A percentile compares a stretch with the other conserved stretches of the same genome.
phyloP scores from a whole-genome alignment of 1,140 invertebrate genomes.

The Teleopsis dalmanni region DNA sequence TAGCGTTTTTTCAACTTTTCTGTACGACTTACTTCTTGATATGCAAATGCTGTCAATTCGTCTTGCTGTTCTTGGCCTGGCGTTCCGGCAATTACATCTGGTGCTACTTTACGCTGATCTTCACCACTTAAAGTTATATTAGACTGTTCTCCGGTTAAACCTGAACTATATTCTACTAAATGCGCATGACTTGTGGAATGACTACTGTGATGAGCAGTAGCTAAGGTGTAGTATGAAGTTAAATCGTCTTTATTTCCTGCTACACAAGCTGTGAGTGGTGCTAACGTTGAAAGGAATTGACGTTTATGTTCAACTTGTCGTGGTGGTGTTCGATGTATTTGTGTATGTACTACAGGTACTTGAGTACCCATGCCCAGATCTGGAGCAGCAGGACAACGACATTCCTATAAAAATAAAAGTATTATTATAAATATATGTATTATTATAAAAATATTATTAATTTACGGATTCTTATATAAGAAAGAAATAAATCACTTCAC shows the following conservation, averaged over 20 bases:
- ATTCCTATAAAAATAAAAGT: constrained; percentile 24
- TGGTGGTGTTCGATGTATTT: constrained; percentile 40
- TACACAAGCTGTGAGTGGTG: constrained; percentile 66
- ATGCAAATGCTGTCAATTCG: constrained; percentile 73
- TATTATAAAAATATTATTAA: no score
- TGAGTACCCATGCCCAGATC: constrained; percentile 53
- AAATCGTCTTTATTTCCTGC: constrained; percentile 56
- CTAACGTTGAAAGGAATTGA: constrained; percentile 67
- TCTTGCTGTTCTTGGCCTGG: constrained; percentile 55
- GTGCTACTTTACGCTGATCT: constrained; percentile 50
- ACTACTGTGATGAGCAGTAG: constrained; percentile 43
- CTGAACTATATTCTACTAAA: constrained; percentile 55
- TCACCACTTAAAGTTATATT: constrained; percentile 19
- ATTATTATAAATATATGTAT: no score
- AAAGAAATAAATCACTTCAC: no score
- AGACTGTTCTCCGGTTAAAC: constrained; percentile 47
- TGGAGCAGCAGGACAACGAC: constrained; percentile 44
- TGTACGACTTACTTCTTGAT: constrained; percentile 70
- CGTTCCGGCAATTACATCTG: constrained; percentile 70
- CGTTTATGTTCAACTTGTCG: constrained; percentile 50
- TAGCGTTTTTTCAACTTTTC: constrained; percentile 73
- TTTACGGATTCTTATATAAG: no score
- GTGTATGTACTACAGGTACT: constrained; percentile 39
- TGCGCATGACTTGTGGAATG: constrained; percentile 45
- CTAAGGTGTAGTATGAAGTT: constrained; percentile 60